Evolutionary conservation across 1,140 invertebrate species (phyloP).

Genomic region (Sarcophaga bullata): DNA sequence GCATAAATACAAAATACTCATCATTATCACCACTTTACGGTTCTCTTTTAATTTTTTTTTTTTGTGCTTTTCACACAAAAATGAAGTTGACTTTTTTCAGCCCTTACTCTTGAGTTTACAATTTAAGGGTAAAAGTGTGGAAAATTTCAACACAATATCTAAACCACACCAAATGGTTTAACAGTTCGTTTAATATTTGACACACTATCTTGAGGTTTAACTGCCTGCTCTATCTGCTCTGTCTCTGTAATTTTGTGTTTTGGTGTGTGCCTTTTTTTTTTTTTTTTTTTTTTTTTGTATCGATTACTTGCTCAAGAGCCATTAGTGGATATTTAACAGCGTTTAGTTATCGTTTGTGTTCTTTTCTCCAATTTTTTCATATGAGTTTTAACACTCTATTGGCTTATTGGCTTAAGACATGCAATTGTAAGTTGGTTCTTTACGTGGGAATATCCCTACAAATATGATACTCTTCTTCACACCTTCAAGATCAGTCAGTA

Average conservation of each 20-base stretch:
- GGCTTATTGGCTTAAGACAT: slow-evolving; percentile 21
- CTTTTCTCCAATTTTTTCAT: not conserved
- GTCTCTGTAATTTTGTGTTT: not conserved
- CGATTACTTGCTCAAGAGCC: not conserved
- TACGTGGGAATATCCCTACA: slow-evolving; percentile 24
- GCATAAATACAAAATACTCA: no score
- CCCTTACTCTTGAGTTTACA: not conserved
- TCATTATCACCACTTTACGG: no score
- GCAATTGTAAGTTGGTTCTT: not conserved
- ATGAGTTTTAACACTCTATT: slow-evolving; percentile 3
- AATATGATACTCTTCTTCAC: slow-evolving; percentile 1
- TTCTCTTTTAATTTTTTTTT: no score
- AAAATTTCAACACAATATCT: not conserved
- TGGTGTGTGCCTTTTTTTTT: not conserved
- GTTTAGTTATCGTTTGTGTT: slow-evolving; percentile 8
- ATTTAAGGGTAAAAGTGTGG: not conserved
- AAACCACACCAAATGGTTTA: not conserved
- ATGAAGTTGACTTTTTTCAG: not conserved
- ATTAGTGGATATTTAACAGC: slow-evolving; percentile 14
- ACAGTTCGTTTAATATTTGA: not conserved
- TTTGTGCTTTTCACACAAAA: no score
- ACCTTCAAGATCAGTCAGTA: slow-evolving; percentile 1
- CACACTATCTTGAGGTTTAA: not conserved
- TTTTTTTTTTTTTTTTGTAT: not conserved
- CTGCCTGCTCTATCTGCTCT: not conserved